Evolutionary conservation across 2,888 invertebrate species (phyloP), one percentile per base, ranked within the genome.

Genomic region (Diaphora mendica): DNA sequence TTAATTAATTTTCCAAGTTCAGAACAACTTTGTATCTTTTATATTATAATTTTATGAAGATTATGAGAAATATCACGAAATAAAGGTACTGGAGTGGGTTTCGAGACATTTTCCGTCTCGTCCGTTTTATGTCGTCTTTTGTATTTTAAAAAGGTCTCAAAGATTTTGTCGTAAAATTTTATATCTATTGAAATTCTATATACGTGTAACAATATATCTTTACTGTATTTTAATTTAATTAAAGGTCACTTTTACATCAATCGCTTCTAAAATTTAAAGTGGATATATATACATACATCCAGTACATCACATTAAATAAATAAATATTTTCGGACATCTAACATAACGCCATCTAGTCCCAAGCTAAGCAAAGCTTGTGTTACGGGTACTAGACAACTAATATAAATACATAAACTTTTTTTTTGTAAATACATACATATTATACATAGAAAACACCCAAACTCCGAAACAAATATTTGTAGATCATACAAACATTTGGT

Each of bases 1-100:
- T 77, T 79, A 82, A 82, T 81, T 83, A 83, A 81, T 78, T 83
- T 70, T 48, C 59, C 66, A 81, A 83, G 75, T 83, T 78, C 67
- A 17, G 69, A 72, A 73, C 71, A 72, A 78, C 79, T 82, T 82
- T 71, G 77, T 81, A 78, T 76, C 82, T 79, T n/a, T n/a, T 69
- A 79, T 76, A 78, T 79, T 73, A 70, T 72, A 83, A 80, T 71
- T 83, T 78, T 72, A 76, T 79, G 81, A 79, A 70, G 72, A 78
- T 73, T 66, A 70, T 67, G 35, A 67, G 70, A 74, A 74, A 68
- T 64, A 74, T 74, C 51, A 48, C 5, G 23, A 48, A 48, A 70
- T 64, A 70, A 74, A 70, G 66, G 55, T 26, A 69, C 55, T 65
- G 9, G 33, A 42, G 35, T 72, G 33, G 26, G 59, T 67, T 39